Conservation (phyloP, 2,888 invertebrate species). For the Orchesellides sinensis region DNA sequence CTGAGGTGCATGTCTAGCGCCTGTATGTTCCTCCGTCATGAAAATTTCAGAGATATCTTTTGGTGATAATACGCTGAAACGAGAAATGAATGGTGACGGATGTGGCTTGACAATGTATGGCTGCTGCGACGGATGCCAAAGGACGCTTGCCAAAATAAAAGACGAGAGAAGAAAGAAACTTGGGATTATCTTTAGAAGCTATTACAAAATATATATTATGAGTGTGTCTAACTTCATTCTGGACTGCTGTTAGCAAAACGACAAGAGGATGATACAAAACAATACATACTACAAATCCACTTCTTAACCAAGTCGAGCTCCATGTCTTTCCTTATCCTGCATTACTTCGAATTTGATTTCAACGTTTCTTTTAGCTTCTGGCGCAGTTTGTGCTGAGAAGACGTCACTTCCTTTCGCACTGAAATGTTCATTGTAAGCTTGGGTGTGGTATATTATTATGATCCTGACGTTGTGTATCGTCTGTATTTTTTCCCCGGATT, state of each 20-base stretch:
- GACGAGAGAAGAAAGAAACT: constrained; percentile 1
- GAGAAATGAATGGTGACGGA: constrained; percentile 53
- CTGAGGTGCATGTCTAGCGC: too few relatives aligned
- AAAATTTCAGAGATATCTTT: neutral
- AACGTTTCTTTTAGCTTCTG: neutral
- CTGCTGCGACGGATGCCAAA: constrained; percentile 42
- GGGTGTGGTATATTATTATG: neutral
- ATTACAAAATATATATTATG: too few relatives aligned
- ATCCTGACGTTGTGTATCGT: neutral
- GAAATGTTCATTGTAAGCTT: neutral
- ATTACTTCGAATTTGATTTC: constrained; percentile 8
- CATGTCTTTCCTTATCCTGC: neutral
- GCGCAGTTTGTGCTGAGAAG: neutral
- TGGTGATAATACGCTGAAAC: constrained; percentile 7
- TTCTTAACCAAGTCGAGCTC: neutral
- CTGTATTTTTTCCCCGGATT: neutral
- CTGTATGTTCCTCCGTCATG: neutral
- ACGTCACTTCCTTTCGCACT: constrained; percentile 6
- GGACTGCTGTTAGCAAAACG: neutral
- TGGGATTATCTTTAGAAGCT: neutral
- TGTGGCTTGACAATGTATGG: constrained; percentile 52
- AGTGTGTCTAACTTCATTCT: neutral
- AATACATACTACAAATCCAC: too few relatives aligned
- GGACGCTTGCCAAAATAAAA: constrained; percentile 25
- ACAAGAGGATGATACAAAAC: constrained; percentile 8